Conservation (phyloP, 2,797 vertebrate genomes). For the Platyrinchus mystaceus region DNA sequence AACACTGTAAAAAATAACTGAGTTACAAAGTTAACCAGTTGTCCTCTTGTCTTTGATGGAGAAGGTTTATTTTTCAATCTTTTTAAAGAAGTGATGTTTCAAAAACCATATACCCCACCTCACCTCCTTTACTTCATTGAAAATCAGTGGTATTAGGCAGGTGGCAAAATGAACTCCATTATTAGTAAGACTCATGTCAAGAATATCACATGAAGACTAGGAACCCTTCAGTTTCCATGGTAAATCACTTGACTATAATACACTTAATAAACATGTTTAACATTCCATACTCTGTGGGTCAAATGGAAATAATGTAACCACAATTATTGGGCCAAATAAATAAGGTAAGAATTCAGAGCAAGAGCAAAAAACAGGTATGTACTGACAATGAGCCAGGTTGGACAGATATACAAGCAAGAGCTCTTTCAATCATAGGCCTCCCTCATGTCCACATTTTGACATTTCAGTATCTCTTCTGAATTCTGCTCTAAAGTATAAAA, state of each 20-base stretch:
- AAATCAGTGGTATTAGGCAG: not conserved
- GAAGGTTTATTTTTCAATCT: not conserved
- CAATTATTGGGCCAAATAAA: not conserved
- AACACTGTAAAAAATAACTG: not conserved
- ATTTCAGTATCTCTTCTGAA: not conserved
- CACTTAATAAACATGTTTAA: not conserved
- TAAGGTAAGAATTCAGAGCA: not conserved
- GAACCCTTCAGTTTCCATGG: not conserved
- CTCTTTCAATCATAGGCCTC: not conserved
- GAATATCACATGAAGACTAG: not conserved
- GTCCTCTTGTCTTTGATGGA: not conserved
- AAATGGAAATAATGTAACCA: not conserved
- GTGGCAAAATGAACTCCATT: not conserved
- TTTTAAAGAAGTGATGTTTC: not conserved
- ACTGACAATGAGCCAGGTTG: not conserved
- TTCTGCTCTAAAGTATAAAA: not conserved
- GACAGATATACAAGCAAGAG: not conserved
- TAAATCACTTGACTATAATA: conserved; percentile 5
- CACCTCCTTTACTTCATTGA: not conserved
- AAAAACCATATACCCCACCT: not conserved
- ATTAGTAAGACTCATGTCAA: not conserved
- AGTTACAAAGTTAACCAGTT: not conserved
- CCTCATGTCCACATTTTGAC: not conserved
- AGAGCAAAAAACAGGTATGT: not conserved
- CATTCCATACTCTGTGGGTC: not conserved